These are phyloP conservation scores for Strongylocentrotus purpuratus DNA, from an alignment of 35 echinoderm and acorn worm genomes.

Conservation along the genomic window DNA sequence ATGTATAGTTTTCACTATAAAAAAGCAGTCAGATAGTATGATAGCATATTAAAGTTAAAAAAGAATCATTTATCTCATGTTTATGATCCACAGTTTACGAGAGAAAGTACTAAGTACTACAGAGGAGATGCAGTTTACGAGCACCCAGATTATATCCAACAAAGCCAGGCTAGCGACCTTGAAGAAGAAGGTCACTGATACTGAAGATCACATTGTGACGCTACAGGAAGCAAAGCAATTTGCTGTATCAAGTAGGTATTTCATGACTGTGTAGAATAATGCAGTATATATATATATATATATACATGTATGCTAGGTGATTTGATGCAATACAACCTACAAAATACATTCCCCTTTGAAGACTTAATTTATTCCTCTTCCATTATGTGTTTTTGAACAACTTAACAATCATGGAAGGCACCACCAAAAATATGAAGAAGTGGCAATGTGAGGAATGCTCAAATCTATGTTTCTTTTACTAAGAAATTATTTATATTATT, in stretches of 20 bases:
- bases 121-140: conserved; percentile 1
- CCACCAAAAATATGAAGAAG: too few species aligned
- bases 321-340: too few species aligned
- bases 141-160: not conserved
- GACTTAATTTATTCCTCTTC: too few species aligned
- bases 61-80: not conserved
- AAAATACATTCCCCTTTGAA: too few species aligned
- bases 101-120: not conserved
- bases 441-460: too few species aligned
- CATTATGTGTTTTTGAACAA: too few species aligned
- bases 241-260: conserved; percentile 28
- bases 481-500: too few species aligned
- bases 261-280: too few species aligned
- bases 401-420: too few species aligned
- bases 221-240: conserved; percentile 39
- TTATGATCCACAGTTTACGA: not conserved
- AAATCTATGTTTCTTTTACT: too few species aligned
- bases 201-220: conserved; percentile 19
- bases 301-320: too few species aligned
- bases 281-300: too few species aligned
- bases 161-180: not conserved
- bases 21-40: not conserved
- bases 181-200: conserved; percentile 36
- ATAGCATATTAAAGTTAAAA: not conserved
- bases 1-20: not conserved